Base-by-base conservation (phyloP, 2,113 vertebrate species). In the Leucopternis melanops region DNA sequence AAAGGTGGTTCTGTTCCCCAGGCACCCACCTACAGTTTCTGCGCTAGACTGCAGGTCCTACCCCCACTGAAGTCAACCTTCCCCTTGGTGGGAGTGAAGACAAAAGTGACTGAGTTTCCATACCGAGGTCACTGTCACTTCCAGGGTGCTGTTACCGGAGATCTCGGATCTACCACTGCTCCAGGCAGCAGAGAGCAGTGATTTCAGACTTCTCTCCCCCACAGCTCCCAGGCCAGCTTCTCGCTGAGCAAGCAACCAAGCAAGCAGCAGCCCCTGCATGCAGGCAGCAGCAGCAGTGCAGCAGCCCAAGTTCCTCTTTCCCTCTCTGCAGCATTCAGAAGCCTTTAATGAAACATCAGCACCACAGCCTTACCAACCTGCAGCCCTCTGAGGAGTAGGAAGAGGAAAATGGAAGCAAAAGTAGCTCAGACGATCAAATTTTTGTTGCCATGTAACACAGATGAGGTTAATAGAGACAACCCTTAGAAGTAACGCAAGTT, bases 181-280 rank as follows among this genome's bases (percentile, higher is more conserved):
- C 55, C 50, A 27, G 57, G 19, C 34, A 74, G 32, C 49, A 49
- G 20, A 0, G 0, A 86, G 49, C 44, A 57, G 36, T 0, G 3
- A 47, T 79, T 95, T 38, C 77, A 81, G 32, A 45, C 63, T 70
- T 71, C 38, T 67, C 12, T 10, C 7, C n/a, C 36, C 6, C 1
- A 14, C 0, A 6, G 63, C 11, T 75, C 38, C 47, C 42, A 57
- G n/a, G 10, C 17, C 3, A 5, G 31, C 13, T 58, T 81, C 55
- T 80, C 0, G 0, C 44, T 31, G 45, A 80, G 40, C 25, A 26
- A 77, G 38, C 14, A 29, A 77, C 34, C 14, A 29, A 72, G 72
- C 40, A 38, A 44, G 27, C 42, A 75, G 42, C 14, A 29, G 29
- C 40, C 13, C 20, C 26, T 47, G 22, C 67, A 23, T 1, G 10